phyloP scores from a whole-genome alignment of 1,140 invertebrate genomes.

The Stratiolaelaps scimitus region DNA sequence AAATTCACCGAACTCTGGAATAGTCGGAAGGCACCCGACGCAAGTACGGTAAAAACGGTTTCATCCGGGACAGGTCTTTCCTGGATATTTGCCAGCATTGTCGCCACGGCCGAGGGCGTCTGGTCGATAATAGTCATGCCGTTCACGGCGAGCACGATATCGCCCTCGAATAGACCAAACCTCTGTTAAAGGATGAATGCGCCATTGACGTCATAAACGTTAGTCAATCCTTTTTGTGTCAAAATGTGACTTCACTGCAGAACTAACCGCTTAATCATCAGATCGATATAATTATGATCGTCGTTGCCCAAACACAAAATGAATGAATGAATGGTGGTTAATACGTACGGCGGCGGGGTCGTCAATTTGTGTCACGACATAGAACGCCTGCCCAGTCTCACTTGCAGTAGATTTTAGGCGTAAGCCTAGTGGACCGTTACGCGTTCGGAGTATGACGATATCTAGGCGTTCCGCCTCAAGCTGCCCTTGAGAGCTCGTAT shows the following conservation, averaged over 20 bases:
- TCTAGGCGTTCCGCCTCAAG: conserved; percentile 16
- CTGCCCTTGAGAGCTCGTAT: not conserved
- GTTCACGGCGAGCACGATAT: conserved; percentile 16
- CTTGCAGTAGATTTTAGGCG: not conserved
- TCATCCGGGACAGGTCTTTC: not conserved
- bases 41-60: conserved; percentile 1
- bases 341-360: conserved; percentile 9
- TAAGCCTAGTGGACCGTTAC: not conserved
- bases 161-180: conserved; percentile 1
- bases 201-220: no score
- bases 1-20: not conserved
- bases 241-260: no score
- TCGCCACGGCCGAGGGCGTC: not conserved
- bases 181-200: not conserved
- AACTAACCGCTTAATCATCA: no score
- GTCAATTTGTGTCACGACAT: not conserved
- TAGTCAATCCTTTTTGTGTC: no score
- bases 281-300: no score
- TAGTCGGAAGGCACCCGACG: not conserved
- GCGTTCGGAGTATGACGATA: not conserved
- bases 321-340: no score
- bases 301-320: no score
- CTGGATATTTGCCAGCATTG: not conserved
- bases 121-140: conserved; percentile 17
- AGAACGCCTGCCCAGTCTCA: not conserved